These are phyloP conservation scores for Chlorodrepanis virens DNA, from an alignment of 2,113 vertebrate species.

Conservation along the genomic window DNA sequence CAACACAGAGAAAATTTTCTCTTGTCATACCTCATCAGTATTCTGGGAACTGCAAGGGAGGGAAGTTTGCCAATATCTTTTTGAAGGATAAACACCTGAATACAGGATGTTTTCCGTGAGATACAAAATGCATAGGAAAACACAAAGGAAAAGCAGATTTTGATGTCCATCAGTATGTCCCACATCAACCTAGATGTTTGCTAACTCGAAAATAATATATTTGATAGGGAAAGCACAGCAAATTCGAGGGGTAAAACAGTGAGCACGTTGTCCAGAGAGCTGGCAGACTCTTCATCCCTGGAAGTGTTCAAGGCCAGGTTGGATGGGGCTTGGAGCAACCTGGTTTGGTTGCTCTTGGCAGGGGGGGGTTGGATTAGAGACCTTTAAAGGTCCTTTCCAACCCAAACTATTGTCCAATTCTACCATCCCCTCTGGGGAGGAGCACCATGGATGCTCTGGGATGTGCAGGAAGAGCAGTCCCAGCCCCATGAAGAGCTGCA, in stretches of 20 bases:
- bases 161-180: accelerated
- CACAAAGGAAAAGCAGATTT: not conserved
- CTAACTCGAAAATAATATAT: not conserved
- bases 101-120: accelerated
- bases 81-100: not conserved
- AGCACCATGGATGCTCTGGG: not conserved
- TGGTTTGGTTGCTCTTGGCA: not conserved
- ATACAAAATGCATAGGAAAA: not conserved
- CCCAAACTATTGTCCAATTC: not conserved
- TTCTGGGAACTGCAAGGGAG: not conserved
- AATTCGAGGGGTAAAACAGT: not conserved
- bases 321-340: not conserved
- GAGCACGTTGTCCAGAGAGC: not conserved
- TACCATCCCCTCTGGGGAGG: accelerated
- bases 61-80: not conserved
- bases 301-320: not conserved
- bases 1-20: not conserved
- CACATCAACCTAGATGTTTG: not conserved
- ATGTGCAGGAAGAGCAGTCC: not conserved
- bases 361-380: not conserved
- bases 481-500: not conserved
- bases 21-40: not conserved
- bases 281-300: not conserved
- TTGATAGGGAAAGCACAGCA: accelerated
- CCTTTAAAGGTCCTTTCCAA: not conserved